Evolutionary conservation across 2,113 vertebrate species (phyloP).

Genomic region (Sinocyclocheilus maitianheensis): DNA sequence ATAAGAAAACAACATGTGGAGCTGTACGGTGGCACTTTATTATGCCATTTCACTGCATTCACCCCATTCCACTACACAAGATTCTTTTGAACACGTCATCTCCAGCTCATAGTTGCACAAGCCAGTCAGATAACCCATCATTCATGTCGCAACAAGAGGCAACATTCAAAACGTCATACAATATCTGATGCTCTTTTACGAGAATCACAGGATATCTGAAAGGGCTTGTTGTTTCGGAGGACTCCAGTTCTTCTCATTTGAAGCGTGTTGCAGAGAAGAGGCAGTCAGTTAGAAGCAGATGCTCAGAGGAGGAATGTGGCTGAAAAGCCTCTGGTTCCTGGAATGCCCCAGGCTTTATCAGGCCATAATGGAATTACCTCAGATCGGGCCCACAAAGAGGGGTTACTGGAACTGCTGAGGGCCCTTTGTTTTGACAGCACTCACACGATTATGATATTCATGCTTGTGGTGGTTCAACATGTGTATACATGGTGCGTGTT

Average conservation of each 20-base stretch:
- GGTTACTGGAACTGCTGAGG: constrained; percentile 53
- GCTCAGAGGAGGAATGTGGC: constrained; percentile 55
- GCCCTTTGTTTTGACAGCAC: constrained; percentile 53
- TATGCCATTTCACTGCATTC: neutral
- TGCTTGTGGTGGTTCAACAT: constrained; percentile 18
- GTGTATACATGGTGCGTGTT: neutral
- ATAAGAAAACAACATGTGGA: no score
- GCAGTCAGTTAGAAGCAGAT: constrained; percentile 45
- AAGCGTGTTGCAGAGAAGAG: constrained; percentile 15
- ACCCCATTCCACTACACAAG: neutral
- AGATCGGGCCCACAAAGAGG: constrained; percentile 53
- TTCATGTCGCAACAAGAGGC: constrained; percentile 21
- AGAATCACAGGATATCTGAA: constrained; percentile 8
- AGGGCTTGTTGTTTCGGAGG: constrained; percentile 15
- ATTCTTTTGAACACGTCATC: neutral
- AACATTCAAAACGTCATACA: neutral
- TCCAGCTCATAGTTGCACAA: neutral
- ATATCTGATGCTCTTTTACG: constrained; percentile 5
- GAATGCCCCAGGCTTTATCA: constrained; percentile 57
- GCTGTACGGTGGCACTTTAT: neutral
- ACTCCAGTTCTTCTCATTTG: neutral
- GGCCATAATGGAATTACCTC: constrained; percentile 56
- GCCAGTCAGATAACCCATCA: neutral
- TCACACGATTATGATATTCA: constrained; percentile 39
- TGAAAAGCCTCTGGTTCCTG: constrained; percentile 56